Evolutionary conservation across 1,140 invertebrate genomes (phyloP).

Genomic region (Panagrolaimus sp.): DNA sequence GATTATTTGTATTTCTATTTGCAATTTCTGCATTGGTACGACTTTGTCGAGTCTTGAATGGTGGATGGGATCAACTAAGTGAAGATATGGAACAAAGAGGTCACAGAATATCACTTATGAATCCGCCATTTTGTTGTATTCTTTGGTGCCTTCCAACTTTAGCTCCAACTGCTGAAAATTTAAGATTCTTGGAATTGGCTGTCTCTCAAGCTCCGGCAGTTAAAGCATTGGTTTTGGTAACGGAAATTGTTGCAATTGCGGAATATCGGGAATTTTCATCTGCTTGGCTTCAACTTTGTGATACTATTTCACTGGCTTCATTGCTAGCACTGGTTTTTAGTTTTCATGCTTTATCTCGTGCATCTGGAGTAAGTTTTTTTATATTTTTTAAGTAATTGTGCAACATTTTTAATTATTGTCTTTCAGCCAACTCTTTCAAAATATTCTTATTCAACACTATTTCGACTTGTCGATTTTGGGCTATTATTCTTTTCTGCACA

Average conservation of each 20-base stretch:
- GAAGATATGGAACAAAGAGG: not conserved
- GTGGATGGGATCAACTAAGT: not conserved
- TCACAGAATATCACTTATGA: not conserved
- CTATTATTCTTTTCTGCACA: not conserved
- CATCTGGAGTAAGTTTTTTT: not conserved
- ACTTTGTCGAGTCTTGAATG: not conserved
- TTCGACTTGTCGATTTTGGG: conserved; percentile 1
- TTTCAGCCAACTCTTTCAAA: not conserved
- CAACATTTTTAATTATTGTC: too few species aligned
- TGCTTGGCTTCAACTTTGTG: not conserved
- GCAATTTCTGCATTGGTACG: not conserved
- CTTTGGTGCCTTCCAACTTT: not conserved
- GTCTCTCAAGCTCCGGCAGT: not conserved
- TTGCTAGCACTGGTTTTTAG: not conserved
- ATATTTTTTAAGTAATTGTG: too few species aligned
- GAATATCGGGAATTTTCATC: not conserved
- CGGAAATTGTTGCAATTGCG: not conserved
- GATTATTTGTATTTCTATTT: not conserved
- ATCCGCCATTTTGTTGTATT: conserved; percentile 1
- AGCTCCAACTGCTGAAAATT: not conserved
- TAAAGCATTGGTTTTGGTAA: not conserved
- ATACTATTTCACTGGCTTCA: not conserved
- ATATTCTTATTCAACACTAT: not conserved
- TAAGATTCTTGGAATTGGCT: not conserved
- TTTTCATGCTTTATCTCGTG: not conserved